Conservation (phyloP, 2,113 vertebrate genomes). For the Benitochromis conjunctus region DNA sequence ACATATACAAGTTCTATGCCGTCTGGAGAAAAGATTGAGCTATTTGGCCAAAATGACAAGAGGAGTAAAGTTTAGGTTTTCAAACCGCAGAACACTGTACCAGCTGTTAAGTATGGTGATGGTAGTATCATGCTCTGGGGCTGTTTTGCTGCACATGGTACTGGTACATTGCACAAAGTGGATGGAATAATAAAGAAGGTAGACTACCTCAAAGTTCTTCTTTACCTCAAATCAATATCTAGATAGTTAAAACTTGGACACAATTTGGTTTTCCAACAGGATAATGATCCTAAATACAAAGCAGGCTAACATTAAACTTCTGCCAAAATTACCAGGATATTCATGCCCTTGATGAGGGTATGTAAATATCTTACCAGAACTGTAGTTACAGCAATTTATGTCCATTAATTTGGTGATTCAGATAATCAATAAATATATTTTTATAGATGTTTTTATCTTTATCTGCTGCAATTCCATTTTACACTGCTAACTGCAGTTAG, state of each 20-base stretch:
- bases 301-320: not conserved
- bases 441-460: not conserved
- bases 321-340: not conserved
- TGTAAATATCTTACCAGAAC: not conserved
- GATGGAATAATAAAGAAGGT: not conserved
- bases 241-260: not conserved
- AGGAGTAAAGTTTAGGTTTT: not conserved
- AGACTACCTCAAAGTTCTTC: not conserved
- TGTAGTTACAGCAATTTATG: not conserved
- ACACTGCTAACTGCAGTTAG: not conserved
- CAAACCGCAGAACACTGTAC: not conserved
- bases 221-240: not conserved
- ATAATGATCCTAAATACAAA: not conserved
- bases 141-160: not conserved
- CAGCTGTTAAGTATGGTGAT: not conserved
- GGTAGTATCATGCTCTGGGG: not conserved
- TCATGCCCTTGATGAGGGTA: not conserved
- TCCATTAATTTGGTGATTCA: not conserved
- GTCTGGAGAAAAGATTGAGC: not conserved
- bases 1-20: not conserved
- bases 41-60: not conserved
- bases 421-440: not conserved
- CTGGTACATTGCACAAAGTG: not conserved
- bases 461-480: rapidly evolving
- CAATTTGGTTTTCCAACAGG: not conserved